phyloP scores from a whole-genome alignment of 2,797 vertebrate genomes.

The Erpetoichthys calabaricus region DNA sequence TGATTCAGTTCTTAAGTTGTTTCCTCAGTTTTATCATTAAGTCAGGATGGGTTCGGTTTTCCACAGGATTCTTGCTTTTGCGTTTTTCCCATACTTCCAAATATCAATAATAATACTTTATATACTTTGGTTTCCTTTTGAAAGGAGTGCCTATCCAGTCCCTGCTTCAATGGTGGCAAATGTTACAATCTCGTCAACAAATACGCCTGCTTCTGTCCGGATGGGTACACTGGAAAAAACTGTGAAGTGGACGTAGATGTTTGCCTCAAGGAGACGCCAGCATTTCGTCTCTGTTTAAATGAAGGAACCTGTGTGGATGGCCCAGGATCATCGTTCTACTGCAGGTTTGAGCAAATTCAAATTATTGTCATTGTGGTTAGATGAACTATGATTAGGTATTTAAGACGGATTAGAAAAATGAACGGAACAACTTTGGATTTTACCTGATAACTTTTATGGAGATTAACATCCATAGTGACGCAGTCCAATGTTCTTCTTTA shows the following conservation, averaged over 20 bases:
- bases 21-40: no score
- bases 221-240: constrained; percentile 42
- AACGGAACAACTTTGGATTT: no score
- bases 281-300: constrained; percentile 48
- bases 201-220: constrained; percentile 51
- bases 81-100: no score
- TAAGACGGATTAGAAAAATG: no score
- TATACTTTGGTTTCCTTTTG: constrained; percentile 9
- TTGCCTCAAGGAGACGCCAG: constrained; percentile 31
- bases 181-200: constrained; percentile 55
- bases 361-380: neutral
- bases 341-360: constrained; percentile 50
- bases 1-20: no score
- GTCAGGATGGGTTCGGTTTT: no score
- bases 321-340: constrained; percentile 51
- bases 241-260: constrained; percentile 50
- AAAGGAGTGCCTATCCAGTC: constrained; percentile 51
- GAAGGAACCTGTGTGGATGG: constrained; percentile 54
- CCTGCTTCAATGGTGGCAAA: constrained; percentile 52
- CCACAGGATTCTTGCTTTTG: no score
- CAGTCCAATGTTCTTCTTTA: no score
- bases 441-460: no score
- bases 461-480: no score
- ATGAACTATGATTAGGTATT: no score
- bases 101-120: no score